These are phyloP conservation scores for Bovichtus diacanthus DNA, from an alignment of 2,797 vertebrate species.

Conservation along the genomic window DNA sequence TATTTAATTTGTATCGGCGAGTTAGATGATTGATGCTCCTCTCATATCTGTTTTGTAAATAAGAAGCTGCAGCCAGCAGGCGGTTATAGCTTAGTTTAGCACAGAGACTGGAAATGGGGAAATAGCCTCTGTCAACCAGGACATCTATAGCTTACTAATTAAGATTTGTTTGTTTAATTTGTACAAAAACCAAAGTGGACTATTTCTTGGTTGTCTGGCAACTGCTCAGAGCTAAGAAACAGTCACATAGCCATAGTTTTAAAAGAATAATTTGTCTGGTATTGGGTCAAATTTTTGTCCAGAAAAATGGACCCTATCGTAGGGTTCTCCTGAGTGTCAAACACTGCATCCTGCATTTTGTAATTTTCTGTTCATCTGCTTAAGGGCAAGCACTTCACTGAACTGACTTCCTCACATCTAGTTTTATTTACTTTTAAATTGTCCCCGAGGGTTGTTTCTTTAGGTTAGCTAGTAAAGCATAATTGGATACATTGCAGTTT, in stretches of 20 bases:
- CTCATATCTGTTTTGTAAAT: neutral
- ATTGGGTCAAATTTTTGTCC: neutral
- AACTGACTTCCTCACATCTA: neutral
- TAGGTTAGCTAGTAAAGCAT: neutral
- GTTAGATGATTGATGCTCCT: neutral
- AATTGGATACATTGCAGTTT: neutral
- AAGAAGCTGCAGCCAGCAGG: neutral
- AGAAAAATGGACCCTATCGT: too few relatives aligned
- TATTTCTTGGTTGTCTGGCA: neutral
- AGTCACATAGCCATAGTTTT: too few relatives aligned
- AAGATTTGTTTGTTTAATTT: too few relatives aligned
- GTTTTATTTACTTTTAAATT: neutral
- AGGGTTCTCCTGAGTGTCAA: neutral
- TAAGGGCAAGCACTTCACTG: neutral
- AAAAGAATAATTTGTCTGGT: too few relatives aligned
- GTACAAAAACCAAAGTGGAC: neutral
- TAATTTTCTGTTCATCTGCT: neutral
- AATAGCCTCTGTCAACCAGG: neutral
- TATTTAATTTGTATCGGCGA: neutral
- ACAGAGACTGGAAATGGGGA: neutral
- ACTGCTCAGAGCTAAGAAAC: neutral
- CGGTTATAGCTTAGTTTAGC: neutral
- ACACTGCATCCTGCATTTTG: slow-evolving; percentile 17
- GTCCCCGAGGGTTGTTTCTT: neutral
- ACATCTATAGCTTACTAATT: neutral